Evolutionary conservation across 2,113 vertebrate species (phyloP), one percentile per base, ranked within the genome.

Genomic region (Mellivora capensis): DNA sequence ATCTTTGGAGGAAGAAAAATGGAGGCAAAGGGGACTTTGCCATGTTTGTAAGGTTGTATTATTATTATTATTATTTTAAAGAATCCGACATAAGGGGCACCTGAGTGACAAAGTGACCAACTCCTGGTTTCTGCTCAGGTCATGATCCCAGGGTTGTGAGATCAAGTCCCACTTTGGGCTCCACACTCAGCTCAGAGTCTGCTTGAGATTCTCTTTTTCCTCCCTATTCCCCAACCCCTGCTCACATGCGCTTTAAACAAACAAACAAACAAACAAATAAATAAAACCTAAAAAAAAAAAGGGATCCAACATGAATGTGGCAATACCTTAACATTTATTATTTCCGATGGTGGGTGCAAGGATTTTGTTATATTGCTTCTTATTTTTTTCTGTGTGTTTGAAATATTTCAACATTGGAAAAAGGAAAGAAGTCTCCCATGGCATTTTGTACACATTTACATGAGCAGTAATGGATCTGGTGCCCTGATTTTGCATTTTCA

Each of bases 341-440:
- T 90, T 91, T 91, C 79, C 69, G 82, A 71, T 81, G 64, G 59
- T 49, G 18, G 27, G 23, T 57, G 10, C 27, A 54, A 83, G 20
- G 20, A 23, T 77, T 69, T 82, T 79, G 12, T 25, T 85, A 21
- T 79, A 49, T 93, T 20, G 77, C 6, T n/a, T 44, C n/a, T 95
- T 87, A 52, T 81, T 25, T 59, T 71, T 88, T 77, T 21, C 71
- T 91, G 27, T 94, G 49, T 57, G 52, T 52, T 91, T 79, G 54
- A 90, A 81, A 44, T 93, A 57, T 86, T 94, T 94, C 74, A 94
- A 54, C 87, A 54, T 7, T n/a, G 76, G 42, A 81, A 89, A 83
- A 54, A 44, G 57, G 31, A 72, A 93, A 92, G 52, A 67, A 96
- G 44, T 94, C 59, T 86, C 84, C 90, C 39, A 25, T 14, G 37